Base-by-base conservation (phyloP, 2,797 vertebrate species). In the Myotis vivesi region DNA sequence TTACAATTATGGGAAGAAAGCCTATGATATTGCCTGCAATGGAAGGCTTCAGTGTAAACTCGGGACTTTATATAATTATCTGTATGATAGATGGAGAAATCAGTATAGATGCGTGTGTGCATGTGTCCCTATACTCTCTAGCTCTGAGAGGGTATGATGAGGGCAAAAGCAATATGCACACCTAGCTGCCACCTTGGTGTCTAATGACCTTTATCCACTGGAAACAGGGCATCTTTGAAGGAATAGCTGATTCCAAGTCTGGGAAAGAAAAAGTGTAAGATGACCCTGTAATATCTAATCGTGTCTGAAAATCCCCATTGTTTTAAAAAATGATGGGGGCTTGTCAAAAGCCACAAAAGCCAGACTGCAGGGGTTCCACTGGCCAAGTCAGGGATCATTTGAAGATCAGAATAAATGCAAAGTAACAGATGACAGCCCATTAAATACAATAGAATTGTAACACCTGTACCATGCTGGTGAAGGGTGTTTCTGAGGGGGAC, bases 391-490 rank as follows among this genome's bases (percentile, higher is more conserved):
- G 33, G 36, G 28, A 81, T 76, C 44, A 73, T 19, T 71, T 87
- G 30, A 93, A 95, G 49, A 44, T 87, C 57, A 87, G 53, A 92
- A 90, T 83, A 53, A 84, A 84, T 69, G 19, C 1, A 41, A 55
- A 80, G 25, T 30, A 49, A 55, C 41, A 57, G 51, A 88, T 81
- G 25, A 12, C 22, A 36, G 51, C 4, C 16, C 11, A 28, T 49
- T 75, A 72, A 82, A 57, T 73, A 64, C 44, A 87, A 55, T 22
- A 12, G 16, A 81, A 66, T 22, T 44, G 4, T 81, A 46, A 46
- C 22, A 72, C 64, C 46, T 73, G 17, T 41, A 8, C 16, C 36
- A 30, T 1, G 16, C 44, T 66, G 55, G 30, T 44, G 41, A 19
- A 6, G 11, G 6, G 38, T 64, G 36, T 19, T 53, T 38, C 33